Evolutionary conservation across 2,797 vertebrate species (phyloP).

Genomic region (Eleutherodactylus coqui): DNA sequence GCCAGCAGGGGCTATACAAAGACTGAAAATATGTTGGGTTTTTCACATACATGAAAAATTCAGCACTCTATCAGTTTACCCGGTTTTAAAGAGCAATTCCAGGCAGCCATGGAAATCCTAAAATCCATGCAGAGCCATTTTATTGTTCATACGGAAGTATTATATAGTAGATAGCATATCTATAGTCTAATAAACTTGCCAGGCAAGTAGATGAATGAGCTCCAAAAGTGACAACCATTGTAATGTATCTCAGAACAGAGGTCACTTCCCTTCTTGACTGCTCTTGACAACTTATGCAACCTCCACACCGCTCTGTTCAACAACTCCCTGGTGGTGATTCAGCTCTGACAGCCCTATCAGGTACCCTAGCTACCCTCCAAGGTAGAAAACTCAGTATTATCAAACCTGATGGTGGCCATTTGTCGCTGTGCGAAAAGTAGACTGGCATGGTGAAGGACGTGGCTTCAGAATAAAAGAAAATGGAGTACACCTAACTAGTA

Average conservation of each 20-base stretch:
- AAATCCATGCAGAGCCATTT: neutral
- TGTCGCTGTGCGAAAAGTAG: no score
- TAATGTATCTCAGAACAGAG: neutral
- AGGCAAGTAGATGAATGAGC: neutral
- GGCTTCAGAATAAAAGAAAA: no score
- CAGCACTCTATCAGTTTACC: neutral
- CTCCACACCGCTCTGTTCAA: no score
- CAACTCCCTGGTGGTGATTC: no score
- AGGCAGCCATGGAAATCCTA: neutral
- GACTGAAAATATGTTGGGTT: conserved; percentile 36
- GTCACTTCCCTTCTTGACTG: neutral
- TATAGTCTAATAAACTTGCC: neutral
- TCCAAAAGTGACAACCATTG: neutral
- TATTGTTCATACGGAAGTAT: neutral
- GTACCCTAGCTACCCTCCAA: no score
- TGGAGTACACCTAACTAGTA: no score
- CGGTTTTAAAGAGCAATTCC: conserved; percentile 13
- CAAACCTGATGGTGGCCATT: no score
- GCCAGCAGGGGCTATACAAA: conserved; percentile 36
- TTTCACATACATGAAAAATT: conserved; percentile 26
- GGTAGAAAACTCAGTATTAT: no score
- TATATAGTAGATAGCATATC: neutral
- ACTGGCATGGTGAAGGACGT: no score
- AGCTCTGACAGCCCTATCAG: no score
- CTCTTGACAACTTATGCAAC: neutral